phyloP scores from a whole-genome alignment of 2,797 vertebrate species.

The Glossophaga mutica region DNA sequence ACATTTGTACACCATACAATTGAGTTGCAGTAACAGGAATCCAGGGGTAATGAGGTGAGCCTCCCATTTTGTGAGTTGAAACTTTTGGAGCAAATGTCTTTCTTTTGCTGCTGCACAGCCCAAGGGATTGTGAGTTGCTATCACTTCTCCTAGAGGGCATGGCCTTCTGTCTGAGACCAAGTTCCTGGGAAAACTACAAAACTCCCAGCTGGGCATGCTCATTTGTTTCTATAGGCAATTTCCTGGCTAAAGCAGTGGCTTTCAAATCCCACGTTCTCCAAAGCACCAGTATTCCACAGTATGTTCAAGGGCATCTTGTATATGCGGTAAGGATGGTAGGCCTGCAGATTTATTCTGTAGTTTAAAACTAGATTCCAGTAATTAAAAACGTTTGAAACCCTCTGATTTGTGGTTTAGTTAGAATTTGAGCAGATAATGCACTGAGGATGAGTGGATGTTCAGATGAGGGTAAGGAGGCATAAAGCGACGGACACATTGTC shows the following conservation, averaged over 20 bases:
- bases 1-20: neutral
- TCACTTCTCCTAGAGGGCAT: neutral
- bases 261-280: neutral
- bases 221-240: neutral
- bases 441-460: neutral
- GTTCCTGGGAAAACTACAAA: neutral
- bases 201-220: neutral
- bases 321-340: neutral
- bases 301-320: neutral
- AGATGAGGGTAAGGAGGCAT: neutral
- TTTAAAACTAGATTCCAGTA: neutral
- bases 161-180: neutral
- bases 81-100: neutral
- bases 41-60: slow-evolving; percentile 50
- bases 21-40: slow-evolving; percentile 16
- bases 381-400: neutral
- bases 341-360: neutral
- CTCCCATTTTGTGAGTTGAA: slow-evolving; percentile 17
- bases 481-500: neutral
- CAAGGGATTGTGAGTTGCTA: neutral
- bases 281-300: neutral
- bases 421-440: neutral
- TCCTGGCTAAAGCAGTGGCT: neutral
- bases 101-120: neutral
- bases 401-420: neutral